Conservation (phyloP, 2,113 vertebrate genomes). For the Sus scrofa region DNA sequence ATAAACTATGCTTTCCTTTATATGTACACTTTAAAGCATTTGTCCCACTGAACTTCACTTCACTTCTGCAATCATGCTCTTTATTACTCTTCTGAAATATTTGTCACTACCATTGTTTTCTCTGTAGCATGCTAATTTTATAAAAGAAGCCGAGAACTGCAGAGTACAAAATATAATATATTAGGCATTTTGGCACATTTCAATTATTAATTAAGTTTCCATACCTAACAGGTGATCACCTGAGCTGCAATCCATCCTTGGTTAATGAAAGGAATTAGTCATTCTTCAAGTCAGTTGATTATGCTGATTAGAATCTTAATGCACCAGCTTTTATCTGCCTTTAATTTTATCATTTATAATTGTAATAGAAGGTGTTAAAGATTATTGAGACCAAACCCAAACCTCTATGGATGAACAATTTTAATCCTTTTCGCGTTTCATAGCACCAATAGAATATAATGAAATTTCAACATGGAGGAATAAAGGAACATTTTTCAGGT, state of each 20-base stretch:
- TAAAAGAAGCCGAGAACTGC: background rate
- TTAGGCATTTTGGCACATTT: background rate
- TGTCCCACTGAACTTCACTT: background rate
- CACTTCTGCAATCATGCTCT: background rate
- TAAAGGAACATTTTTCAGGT: constrained; percentile 57
- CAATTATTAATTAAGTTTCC: constrained; percentile 49
- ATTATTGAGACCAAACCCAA: constrained; percentile 26
- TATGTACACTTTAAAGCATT: background rate
- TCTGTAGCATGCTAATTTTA: background rate
- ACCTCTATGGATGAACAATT: background rate
- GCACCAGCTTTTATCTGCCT: background rate
- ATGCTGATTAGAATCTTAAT: constrained; percentile 59
- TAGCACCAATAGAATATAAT: constrained; percentile 38
- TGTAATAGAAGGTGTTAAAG: constrained; percentile 31
- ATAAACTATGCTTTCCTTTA: background rate
- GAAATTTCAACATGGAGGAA: constrained; percentile 61
- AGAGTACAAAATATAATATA: background rate
- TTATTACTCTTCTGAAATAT: constrained; percentile 5
- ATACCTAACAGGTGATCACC: constrained; percentile 58
- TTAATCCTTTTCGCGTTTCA: constrained; percentile 66
- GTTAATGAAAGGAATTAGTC: constrained; percentile 64
- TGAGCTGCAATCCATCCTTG: constrained; percentile 15
- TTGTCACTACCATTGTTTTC: constrained; percentile 25
- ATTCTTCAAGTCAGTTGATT: constrained; percentile 63
- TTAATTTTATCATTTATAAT: constrained; percentile 38